A percentile compares a stretch with the other conserved stretches of the same genome.
These are phyloP conservation scores for Lophura nycthemera DNA, from an alignment of 2,113 vertebrate genomes.

Conservation along the genomic window DNA sequence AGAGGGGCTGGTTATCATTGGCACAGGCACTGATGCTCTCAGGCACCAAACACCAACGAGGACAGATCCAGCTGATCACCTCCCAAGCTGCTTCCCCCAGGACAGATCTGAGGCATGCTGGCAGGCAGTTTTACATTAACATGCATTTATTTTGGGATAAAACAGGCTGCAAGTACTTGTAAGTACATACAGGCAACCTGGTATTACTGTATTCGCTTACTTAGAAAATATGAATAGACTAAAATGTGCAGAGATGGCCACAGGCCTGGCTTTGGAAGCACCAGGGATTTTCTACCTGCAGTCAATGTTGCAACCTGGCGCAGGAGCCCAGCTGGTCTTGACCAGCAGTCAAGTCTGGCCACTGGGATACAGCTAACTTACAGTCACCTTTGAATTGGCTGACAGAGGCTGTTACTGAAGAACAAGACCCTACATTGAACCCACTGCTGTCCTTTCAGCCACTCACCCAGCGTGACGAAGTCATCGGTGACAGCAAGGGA, in stretches of 20 bases:
- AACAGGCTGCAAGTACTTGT: neutral
- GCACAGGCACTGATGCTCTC: neutral
- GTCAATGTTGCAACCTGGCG: neutral
- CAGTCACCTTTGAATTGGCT: neutral
- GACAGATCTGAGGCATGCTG: neutral
- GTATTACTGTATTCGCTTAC: neutral
- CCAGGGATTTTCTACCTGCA: neutral
- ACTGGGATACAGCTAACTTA: neutral
- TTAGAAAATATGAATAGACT: neutral
- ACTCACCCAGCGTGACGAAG: neutral
- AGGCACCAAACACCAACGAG: neutral
- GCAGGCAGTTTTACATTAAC: conserved; percentile 10
- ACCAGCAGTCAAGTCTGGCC: neutral
- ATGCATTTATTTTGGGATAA: conserved; percentile 40
- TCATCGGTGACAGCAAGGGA: neutral
- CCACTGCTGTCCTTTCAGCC: neutral
- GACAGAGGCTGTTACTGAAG: neutral
- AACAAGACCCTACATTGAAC: neutral
- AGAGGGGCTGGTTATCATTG: rapidly evolving
- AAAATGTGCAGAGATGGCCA: neutral
- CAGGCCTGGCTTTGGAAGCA: neutral
- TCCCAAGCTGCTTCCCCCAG: neutral
- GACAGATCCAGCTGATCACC: neutral
- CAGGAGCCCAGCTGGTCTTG: neutral
- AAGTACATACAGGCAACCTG: neutral